Conservation (phyloP, 2,113 vertebrate species). For the Sebastes schlegelii region DNA sequence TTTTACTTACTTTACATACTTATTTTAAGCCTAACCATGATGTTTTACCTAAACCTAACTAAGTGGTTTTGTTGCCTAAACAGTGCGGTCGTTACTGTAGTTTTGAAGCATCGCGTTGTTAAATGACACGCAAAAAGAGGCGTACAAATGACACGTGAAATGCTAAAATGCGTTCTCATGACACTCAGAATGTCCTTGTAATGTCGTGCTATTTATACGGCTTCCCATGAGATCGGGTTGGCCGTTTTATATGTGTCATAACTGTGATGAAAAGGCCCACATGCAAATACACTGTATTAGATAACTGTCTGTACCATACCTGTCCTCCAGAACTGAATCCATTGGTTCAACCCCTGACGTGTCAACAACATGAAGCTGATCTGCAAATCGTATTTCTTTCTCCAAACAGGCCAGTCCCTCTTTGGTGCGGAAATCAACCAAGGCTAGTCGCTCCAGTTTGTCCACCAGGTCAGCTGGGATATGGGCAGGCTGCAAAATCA, state of each 20-base stretch:
- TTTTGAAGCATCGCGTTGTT: too few relatives aligned
- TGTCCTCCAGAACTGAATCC: slow-evolving; percentile 94
- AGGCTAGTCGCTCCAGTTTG: slow-evolving; percentile 89
- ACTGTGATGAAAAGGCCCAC: neutral
- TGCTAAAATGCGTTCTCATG: too few relatives aligned
- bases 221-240: too few relatives aligned
- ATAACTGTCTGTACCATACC: slow-evolving; percentile 72
- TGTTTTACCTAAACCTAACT: too few relatives aligned
- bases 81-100: too few relatives aligned
- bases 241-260: neutral
- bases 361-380: slow-evolving; percentile 88
- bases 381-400: slow-evolving; percentile 89
- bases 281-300: neutral
- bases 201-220: too few relatives aligned
- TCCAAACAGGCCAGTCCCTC: slow-evolving; percentile 90
- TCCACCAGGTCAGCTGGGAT: slow-evolving; percentile 85
- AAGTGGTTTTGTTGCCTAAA: too few relatives aligned
- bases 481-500: slow-evolving; percentile 62
- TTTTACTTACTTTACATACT: too few relatives aligned
- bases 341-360: slow-evolving; percentile 89
- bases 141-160: too few relatives aligned
- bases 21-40: too few relatives aligned
- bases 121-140: too few relatives aligned
- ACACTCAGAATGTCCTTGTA: too few relatives aligned
- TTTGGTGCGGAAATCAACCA: slow-evolving; percentile 91